Evolutionary conservation across 2,113 vertebrate genomes (phyloP), one percentile per base, ranked within the genome.

Genomic region (Junco hyemalis): DNA sequence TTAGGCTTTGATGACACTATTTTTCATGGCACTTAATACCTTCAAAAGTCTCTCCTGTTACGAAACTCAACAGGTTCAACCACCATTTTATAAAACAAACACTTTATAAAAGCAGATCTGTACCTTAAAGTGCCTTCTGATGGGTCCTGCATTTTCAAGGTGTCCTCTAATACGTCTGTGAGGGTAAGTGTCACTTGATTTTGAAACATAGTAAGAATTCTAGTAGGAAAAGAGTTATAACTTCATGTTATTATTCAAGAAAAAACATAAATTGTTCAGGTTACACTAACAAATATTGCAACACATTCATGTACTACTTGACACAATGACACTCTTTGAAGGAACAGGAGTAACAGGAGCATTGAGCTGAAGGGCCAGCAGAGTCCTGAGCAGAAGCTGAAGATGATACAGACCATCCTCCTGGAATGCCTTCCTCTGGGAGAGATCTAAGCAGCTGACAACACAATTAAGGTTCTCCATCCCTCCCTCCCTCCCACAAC

Each of bases 41-140:
- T 70, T 85, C 12, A 45, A n/a, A 94, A 91, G 15, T 0, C 0
- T 38, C 21, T 53, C 31, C 54, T 48, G 24, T 28, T 72, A 71
- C 35, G 4, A 3, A 88, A 21, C 38, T 77, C 40, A 66, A 24
- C 6, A 71, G 33, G 23, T 57, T 51, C 1, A 0, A 47, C 31
- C 33, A 53, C 8, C 26, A 22, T 42, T 86, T 87, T 83, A 92
- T 24, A 15, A 26, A 40, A 78, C 7, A 59, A 28, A 47, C 25
- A 76, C 28, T 18, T 23, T 38, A n/a, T 15, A 97, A 97, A 90
- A 76, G 33, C 48, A 53, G 88, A 73, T 59, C 28, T 71, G 70
- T 98, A 98, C 97, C 97, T 98, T 98, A 77, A 97, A 96, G 70
- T 80, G 82, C 95, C 94, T 96, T 91, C 95, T 95, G 92, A 96